phyloP scores from a whole-genome alignment of 2,888 invertebrate species.

The Labia minor region DNA sequence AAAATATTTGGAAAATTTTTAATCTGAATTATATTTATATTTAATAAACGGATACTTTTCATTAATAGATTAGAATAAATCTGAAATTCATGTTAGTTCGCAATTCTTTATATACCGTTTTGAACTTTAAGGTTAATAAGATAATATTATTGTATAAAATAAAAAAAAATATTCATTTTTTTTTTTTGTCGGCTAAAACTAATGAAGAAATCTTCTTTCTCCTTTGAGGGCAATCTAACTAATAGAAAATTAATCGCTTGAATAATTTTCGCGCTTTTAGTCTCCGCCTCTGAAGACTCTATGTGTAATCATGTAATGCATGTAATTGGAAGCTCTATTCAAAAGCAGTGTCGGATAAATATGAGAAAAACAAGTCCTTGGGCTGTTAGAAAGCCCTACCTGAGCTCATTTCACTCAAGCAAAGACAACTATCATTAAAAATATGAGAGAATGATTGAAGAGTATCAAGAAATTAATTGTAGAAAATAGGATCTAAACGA shows the following conservation, averaged over 20 bases:
- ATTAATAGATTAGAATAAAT: no score
- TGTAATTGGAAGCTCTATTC: background rate
- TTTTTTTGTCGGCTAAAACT: background rate
- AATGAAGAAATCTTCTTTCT: background rate
- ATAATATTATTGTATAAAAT: background rate
- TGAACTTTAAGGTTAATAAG: no score
- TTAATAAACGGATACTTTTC: no score
- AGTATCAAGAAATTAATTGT: background rate
- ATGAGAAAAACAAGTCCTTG: background rate
- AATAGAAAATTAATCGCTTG: background rate
- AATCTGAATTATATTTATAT: no score
- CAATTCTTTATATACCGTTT: no score
- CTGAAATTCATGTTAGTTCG: no score
- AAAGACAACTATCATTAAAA: background rate
- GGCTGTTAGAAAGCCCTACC: background rate
- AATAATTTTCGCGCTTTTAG: background rate
- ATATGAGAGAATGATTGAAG: background rate
- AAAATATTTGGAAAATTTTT: no score
- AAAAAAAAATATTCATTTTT: background rate
- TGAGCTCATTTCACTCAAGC: background rate
- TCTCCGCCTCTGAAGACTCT: background rate
- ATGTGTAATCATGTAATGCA: conserved; percentile 2
- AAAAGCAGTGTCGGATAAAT: background rate
- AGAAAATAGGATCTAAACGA: no score
- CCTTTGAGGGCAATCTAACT: background rate